Base-by-base conservation (phyloP, 2,113 vertebrate species). In the Paramisgurnus dabryanus region DNA sequence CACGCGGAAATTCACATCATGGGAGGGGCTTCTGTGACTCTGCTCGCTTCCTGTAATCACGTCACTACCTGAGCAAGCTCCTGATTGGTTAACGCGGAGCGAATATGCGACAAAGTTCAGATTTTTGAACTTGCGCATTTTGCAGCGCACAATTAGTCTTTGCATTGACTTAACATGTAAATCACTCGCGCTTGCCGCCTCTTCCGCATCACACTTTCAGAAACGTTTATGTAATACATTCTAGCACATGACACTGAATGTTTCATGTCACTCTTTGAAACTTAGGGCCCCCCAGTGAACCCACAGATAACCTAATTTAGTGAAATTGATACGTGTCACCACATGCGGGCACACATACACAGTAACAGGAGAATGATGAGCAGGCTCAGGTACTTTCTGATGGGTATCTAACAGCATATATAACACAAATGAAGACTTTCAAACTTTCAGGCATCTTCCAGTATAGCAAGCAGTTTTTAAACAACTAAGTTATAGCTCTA, bases 301-400 rank as follows among this genome's bases (percentile, higher is more conserved):
- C 60, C 12, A 27, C 22, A 49, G 60, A 45, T 61, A 73, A 76
- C 75, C 61, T 77, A 66, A 77, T 77, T 77, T 55, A 77, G 75
- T 66, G 75, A 55, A 77, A 77, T 7, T 5, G 63, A 77, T 77
- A 66, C 10, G 2, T 47, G 47, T 17, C n/a, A 41, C 41, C 75
- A 76, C 47, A 76, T 75, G 18, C 4, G 3, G 41, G 41, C 50
- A 58, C 53, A 73, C 17, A n/a, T 55, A 47, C 74, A 18, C n/a
- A 53, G 47, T 66, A 77, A 76, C 74, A 76, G 6, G 61, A 76
- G 63, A 77, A 34, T 65, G 6, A 66, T 39, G 75, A 66, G 65
- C 17, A 7, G 40, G 47, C 61, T 66, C 75, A 67, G 22, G 61
- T 55, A 66, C 9, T 66, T 15, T 17, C 10, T 4, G 17, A 27